These are phyloP conservation scores for Creontiades dilutus DNA, from an alignment of 2,888 invertebrate species.

Conservation along the genomic window DNA sequence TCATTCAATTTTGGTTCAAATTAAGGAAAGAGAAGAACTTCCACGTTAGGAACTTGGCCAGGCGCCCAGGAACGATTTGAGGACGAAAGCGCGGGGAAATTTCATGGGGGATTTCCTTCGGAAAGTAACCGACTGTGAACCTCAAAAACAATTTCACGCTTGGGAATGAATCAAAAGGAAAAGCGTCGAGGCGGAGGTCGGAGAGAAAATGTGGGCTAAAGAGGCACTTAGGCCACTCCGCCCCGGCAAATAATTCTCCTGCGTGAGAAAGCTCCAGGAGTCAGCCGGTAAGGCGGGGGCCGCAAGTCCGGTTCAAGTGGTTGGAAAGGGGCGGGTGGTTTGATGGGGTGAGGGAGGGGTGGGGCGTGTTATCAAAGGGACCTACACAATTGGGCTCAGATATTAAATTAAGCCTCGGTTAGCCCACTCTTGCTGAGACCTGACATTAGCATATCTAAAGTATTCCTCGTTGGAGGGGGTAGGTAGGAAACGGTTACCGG, in stretches of 20 bases:
- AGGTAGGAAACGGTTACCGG: too few relatives aligned
- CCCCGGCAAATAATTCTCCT: constrained; percentile 1
- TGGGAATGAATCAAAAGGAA: constrained; percentile 31
- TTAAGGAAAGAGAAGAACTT: too few relatives aligned
- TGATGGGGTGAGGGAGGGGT: background rate
- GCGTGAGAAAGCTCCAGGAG: constrained; percentile 11
- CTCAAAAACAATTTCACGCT: constrained; percentile 27
- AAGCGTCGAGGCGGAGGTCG: constrained; percentile 31
- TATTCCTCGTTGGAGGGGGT: too few relatives aligned
- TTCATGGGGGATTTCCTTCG: constrained; percentile 1
- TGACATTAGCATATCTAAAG: background rate
- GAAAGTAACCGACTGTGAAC: constrained; percentile 16
- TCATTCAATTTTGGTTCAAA: too few relatives aligned
- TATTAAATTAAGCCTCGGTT: background rate
- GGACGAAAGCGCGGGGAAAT: background rate
- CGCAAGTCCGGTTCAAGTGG: background rate
- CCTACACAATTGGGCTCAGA: background rate
- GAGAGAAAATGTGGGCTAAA: background rate
- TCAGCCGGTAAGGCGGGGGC: background rate
- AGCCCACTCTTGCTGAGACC: background rate
- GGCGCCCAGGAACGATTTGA: background rate
- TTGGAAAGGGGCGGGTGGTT: background rate
- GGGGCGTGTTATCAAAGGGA: background rate
- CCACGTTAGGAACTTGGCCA: too few relatives aligned
- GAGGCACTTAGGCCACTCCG: background rate